These are phyloP conservation scores for Porites divaricata DNA, from an alignment of 92 coral and sea anemone species.

Conservation along the genomic window DNA sequence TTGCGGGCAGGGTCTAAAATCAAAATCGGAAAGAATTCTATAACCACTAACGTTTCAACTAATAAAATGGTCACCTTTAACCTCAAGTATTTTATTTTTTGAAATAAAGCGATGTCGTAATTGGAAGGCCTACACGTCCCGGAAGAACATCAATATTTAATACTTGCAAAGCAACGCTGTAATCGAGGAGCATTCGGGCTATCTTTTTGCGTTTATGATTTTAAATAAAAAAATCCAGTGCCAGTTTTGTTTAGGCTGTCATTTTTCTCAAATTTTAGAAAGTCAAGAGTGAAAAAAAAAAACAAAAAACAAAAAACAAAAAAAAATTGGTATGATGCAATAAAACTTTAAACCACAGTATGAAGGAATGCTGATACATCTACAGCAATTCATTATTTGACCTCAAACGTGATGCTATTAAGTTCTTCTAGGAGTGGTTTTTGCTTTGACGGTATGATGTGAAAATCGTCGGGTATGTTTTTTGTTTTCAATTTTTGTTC, in stretches of 20 bases:
- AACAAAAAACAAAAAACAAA: too few relatives aligned
- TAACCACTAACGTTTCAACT: not conserved
- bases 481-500: not conserved
- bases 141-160: constrained; percentile 33
- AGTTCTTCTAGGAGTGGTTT: constrained; percentile 11
- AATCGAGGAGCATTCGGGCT: constrained; percentile 14
- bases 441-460: constrained; percentile 20
- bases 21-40: not conserved
- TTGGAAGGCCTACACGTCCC: constrained; percentile 19
- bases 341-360: too few relatives aligned
- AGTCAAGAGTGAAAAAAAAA: too few relatives aligned
- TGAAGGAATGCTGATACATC: not conserved
- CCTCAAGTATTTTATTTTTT: constrained; percentile 12
- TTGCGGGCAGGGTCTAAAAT: not conserved
- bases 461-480: not conserved
- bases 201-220: not conserved
- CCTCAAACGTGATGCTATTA: constrained; percentile 18
- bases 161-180: not conserved
- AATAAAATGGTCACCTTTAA: not conserved
- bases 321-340: too few relatives aligned
- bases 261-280: too few relatives aligned
- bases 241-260: too few relatives aligned
- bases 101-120: constrained; percentile 4
- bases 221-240: too few relatives aligned
- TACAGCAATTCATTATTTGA: not conserved